A percentile compares a stretch with the other conserved stretches of the same genome.
Conservation (phyloP, 1,140 invertebrate genomes). For the Oncopeltus fasciatus region DNA sequence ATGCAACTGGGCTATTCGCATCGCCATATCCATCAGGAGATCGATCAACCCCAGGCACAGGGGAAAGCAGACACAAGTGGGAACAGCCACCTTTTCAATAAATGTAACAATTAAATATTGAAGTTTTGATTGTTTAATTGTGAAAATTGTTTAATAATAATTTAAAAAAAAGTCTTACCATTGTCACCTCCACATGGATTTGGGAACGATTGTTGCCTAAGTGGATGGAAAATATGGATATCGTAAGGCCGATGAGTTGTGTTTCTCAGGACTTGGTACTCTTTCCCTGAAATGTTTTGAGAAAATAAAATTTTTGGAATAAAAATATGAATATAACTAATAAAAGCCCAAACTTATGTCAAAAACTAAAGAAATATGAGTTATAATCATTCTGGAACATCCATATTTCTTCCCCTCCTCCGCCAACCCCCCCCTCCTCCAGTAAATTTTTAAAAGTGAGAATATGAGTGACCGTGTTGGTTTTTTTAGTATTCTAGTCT, state of each 20-base stretch:
- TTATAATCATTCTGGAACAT: too few species aligned
- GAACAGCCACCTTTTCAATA: slow-evolving; percentile 68
- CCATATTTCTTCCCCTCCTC: too few species aligned
- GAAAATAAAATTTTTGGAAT: too few species aligned
- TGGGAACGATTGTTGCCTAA: slow-evolving; percentile 63
- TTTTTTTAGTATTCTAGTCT: too few species aligned
- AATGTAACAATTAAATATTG: background rate
- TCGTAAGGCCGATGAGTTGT: slow-evolving; percentile 92
- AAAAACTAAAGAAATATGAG: too few species aligned
- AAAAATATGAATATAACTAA: too few species aligned
- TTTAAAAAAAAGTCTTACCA: slow-evolving; percentile 9
- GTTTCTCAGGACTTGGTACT: slow-evolving; percentile 65
- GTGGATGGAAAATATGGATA: slow-evolving; percentile 74
- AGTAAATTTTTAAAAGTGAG: too few species aligned
- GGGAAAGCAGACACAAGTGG: slow-evolving; percentile 84
- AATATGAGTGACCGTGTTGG: too few species aligned
- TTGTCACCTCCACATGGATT: slow-evolving; percentile 90
- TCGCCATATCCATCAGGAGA: slow-evolving; percentile 25
- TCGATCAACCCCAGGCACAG: slow-evolving; percentile 33
- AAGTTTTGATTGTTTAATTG: background rate
- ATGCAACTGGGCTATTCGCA: slow-evolving; percentile 29
- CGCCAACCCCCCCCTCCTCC: too few species aligned
- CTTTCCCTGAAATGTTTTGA: slow-evolving; percentile 33
- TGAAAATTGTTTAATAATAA: background rate
- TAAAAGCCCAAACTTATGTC: too few species aligned